These are phyloP conservation scores for Ephialtes manifestator DNA, from an alignment of 2,888 invertebrate species.

Conservation along the genomic window DNA sequence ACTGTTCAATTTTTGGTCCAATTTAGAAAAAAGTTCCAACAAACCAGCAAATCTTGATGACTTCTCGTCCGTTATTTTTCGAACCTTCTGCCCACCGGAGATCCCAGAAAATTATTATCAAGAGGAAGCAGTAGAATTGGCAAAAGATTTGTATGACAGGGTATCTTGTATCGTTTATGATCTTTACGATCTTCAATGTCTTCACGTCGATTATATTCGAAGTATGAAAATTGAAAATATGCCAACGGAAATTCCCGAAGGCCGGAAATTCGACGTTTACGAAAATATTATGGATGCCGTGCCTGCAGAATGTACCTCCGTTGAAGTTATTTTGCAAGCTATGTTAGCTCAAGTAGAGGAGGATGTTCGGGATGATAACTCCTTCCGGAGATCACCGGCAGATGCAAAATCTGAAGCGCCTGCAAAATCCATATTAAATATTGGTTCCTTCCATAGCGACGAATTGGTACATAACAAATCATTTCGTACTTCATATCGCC, in stretches of 20 bases:
- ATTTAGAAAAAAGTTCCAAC: constrained; percentile 57
- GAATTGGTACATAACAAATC: neutral
- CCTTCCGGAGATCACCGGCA: too few relatives aligned
- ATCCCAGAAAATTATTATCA: constrained; percentile 29
- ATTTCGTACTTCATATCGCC: neutral
- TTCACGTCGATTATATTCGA: constrained; percentile 86
- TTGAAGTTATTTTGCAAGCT: constrained; percentile 77
- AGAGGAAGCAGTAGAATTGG: constrained; percentile 52
- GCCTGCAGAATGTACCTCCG: constrained; percentile 76
- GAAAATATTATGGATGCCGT: constrained; percentile 69
- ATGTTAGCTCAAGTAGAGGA: constrained; percentile 78
- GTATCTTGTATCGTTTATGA: constrained; percentile 87
- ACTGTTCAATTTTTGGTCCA: constrained; percentile 76
- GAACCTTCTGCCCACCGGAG: constrained; percentile 71
- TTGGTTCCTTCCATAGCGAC: neutral
- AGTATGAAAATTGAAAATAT: constrained; percentile 84
- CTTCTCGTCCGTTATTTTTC: constrained; percentile 72
- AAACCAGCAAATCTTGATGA: constrained; percentile 79
- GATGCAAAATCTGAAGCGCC: neutral
- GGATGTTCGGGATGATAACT: constrained; percentile 40
- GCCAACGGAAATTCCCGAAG: constrained; percentile 64
- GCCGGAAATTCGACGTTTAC: constrained; percentile 70
- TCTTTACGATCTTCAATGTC: constrained; percentile 87
- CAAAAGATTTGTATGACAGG: constrained; percentile 86
- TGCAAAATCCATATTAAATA: neutral